phyloP scores from a whole-genome alignment of 2,113 vertebrate genomes.

The Hemichromis elongatus region DNA sequence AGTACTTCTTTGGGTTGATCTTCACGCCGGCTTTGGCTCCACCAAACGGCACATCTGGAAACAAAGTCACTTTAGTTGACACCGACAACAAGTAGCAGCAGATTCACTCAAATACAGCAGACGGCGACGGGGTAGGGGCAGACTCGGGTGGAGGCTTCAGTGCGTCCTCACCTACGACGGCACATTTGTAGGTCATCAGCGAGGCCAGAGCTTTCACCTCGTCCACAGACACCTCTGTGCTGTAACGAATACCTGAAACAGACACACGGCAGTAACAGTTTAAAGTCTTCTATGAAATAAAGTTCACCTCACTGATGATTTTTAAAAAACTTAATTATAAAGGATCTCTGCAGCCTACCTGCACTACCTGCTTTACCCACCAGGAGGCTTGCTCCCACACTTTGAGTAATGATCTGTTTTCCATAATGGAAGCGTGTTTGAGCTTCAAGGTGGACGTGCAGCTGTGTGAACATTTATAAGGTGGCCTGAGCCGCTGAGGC shows the following conservation, averaged over 20 bases:
- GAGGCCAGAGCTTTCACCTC: conserved; percentile 97
- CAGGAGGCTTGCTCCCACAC: not conserved
- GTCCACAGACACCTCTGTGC: conserved; percentile 89
- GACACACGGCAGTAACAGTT: not conserved
- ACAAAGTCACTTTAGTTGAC: not conserved
- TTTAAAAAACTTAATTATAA: too few relatives aligned
- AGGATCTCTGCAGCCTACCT: not conserved
- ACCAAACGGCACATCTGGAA: conserved; percentile 95
- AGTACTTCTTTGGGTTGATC: conserved; percentile 94
- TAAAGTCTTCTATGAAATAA: too few relatives aligned
- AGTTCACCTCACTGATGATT: not conserved
- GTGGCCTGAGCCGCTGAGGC: not conserved
- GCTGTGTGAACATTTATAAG: not conserved
- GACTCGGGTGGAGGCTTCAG: not conserved
- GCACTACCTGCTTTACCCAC: not conserved
- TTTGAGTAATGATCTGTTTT: not conserved
- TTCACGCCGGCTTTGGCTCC: conserved; percentile 99
- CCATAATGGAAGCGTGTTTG: not conserved
- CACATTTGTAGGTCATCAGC: conserved; percentile 97
- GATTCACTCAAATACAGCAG: not conserved
- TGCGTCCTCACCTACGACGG: conserved; percentile 88
- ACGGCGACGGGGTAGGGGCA: not conserved
- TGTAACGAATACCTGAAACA: conserved; percentile 89
- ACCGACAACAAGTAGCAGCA: not conserved
- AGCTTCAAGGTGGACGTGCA: not conserved